Evolutionary conservation across 2,888 invertebrate genomes (phyloP).

Genomic region (Craniophora ligustri): DNA sequence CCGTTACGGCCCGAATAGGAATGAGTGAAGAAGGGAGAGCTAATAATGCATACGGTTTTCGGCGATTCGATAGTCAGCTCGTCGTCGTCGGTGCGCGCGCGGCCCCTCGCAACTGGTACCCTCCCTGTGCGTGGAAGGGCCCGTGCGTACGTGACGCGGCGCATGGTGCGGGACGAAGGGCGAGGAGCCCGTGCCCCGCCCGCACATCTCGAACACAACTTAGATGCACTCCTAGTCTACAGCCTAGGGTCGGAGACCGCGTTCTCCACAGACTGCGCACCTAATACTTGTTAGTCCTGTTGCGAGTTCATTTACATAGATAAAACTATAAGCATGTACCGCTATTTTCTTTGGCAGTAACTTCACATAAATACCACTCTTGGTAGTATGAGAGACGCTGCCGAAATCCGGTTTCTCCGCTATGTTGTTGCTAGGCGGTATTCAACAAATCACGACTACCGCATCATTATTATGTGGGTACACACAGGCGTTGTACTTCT

Average conservation of each 20-base stretch:
- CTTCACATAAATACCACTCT: constrained; percentile 60
- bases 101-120: constrained; percentile 68
- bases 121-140: constrained; percentile 75
- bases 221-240: constrained; percentile 76
- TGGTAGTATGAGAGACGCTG: constrained; percentile 65
- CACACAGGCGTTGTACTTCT: no score
- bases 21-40: constrained; percentile 68
- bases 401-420: constrained; percentile 78
- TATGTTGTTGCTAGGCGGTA: constrained; percentile 76
- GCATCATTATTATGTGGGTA: constrained; percentile 53
- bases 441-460: constrained; percentile 59
- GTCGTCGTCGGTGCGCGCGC: constrained; percentile 75
- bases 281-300: constrained; percentile 56
- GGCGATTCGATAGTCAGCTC: constrained; percentile 75
- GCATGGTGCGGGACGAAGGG: constrained; percentile 66
- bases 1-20: constrained; percentile 58
- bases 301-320: constrained; percentile 67
- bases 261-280: constrained; percentile 65
- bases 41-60: constrained; percentile 84
- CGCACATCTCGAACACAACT: constrained; percentile 72
- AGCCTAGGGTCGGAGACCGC: constrained; percentile 73
- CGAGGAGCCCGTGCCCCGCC: constrained; percentile 66
- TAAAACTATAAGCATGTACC: constrained; percentile 64
- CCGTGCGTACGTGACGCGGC: constrained; percentile 81
- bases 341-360: constrained; percentile 61